Conservation (phyloP, 2,113 vertebrate genomes). For the Carassius carassius region DNA sequence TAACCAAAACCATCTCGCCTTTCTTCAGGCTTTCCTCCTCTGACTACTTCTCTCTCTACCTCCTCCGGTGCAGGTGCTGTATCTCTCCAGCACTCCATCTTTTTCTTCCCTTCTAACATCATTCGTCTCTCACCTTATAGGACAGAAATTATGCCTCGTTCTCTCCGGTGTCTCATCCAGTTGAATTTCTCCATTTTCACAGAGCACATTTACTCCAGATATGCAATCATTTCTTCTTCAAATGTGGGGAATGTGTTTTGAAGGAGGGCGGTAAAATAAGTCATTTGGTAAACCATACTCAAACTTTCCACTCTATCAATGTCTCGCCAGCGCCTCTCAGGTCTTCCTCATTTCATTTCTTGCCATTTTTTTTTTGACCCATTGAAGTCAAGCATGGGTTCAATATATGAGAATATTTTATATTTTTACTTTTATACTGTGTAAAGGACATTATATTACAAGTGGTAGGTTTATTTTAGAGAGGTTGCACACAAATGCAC, state of each 20-base stretch:
- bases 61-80: constrained; percentile 41
- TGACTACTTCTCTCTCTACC: constrained; percentile 31
- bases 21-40: constrained; percentile 24
- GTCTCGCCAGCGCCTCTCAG: not conserved
- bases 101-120: constrained; percentile 44
- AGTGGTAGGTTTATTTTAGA: not conserved
- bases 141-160: constrained; percentile 37
- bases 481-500: not conserved
- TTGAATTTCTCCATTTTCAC: constrained; percentile 45
- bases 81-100: constrained; percentile 33
- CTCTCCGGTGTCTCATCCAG: constrained; percentile 36
- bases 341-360: constrained; percentile 29
- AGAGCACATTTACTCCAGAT: constrained; percentile 38
- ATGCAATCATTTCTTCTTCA: constrained; percentile 39
- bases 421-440: not conserved
- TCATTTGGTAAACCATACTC: constrained; percentile 24
- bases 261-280: constrained; percentile 31
- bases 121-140: constrained; percentile 44
- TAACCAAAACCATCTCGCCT: constrained; percentile 23
- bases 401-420: not conserved
- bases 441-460: not conserved
- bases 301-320: constrained; percentile 12
- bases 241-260: constrained; percentile 27
- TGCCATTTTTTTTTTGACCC: not conserved
- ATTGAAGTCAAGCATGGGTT: not conserved